Evolutionary conservation across 2,113 vertebrate genomes (phyloP).

Genomic region (Tragelaphus imberbis): DNA sequence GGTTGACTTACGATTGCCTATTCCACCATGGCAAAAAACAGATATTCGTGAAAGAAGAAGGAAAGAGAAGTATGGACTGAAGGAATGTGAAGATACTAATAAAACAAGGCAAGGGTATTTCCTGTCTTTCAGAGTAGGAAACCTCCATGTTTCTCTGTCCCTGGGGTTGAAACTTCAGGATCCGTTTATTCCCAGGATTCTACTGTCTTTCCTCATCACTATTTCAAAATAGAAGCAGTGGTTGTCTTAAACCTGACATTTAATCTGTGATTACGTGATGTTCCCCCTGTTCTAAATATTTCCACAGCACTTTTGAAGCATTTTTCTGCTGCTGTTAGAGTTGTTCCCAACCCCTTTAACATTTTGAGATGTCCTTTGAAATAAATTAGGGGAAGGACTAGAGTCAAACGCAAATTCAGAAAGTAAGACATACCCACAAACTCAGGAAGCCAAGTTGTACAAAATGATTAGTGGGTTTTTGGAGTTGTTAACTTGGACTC

Average conservation of each 20-base stretch:
- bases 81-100: neutral
- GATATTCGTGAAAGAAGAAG: neutral
- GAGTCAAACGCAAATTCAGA: neutral
- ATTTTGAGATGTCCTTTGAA: neutral
- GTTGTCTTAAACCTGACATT: neutral
- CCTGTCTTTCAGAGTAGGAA: neutral
- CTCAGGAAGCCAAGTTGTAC: neutral
- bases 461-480: neutral
- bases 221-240: neutral
- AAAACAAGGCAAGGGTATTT: neutral
- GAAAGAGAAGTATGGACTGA: too few species aligned
- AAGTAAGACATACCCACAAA: neutral
- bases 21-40: neutral
- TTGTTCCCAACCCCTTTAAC: neutral
- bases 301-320: neutral
- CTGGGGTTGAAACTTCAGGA: neutral
- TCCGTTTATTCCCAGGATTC: neutral
- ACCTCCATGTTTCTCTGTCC: neutral
- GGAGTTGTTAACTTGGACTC: neutral
- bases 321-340: neutral
- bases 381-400: neutral
- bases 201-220: neutral
- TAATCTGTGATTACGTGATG: fast-evolving
- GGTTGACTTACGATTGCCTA: too few species aligned
- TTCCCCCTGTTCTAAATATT: neutral